These are phyloP conservation scores for Condylostylus longicornis DNA, from an alignment of 1,140 invertebrate genomes.

Conservation along the genomic window DNA sequence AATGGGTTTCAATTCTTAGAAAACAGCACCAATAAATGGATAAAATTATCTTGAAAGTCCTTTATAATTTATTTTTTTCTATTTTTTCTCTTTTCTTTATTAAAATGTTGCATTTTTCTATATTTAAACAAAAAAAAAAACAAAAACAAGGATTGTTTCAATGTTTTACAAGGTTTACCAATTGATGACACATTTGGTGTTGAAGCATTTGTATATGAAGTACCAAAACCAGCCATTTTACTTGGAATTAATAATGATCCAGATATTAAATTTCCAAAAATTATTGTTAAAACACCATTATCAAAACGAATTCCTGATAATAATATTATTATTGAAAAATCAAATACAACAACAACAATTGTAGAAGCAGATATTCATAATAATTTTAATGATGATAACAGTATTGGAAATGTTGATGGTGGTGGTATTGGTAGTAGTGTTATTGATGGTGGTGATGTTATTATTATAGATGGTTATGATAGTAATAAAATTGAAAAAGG, in stretches of 20 bases:
- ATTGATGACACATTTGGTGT: slow-evolving; percentile 26
- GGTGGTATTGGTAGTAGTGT: slow-evolving; percentile 24
- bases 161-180: slow-evolving; percentile 26
- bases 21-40: no score
- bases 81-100: slow-evolving; percentile 11
- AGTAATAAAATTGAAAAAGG: no score
- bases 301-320: no score
- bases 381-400: neutral
- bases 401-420: slow-evolving; percentile 11
- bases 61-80: slow-evolving; percentile 4
- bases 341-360: no score
- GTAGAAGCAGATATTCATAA: no score
- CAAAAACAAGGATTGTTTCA: no score
- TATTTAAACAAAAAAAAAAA: no score
- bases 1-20: no score
- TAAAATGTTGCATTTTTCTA: no score
- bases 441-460: slow-evolving; percentile 21
- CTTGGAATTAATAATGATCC: slow-evolving; percentile 28
- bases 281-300: slow-evolving; percentile 3
- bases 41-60: no score
- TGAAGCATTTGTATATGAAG: slow-evolving; percentile 27
- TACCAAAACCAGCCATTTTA: slow-evolving; percentile 29
- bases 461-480: slow-evolving; percentile 12
- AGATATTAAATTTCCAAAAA: slow-evolving; percentile 14
- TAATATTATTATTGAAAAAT: no score